Evolutionary conservation across 35 echinoderm and acorn worm genomes (phyloP).

Genomic region (Stichopus chloronotus): DNA sequence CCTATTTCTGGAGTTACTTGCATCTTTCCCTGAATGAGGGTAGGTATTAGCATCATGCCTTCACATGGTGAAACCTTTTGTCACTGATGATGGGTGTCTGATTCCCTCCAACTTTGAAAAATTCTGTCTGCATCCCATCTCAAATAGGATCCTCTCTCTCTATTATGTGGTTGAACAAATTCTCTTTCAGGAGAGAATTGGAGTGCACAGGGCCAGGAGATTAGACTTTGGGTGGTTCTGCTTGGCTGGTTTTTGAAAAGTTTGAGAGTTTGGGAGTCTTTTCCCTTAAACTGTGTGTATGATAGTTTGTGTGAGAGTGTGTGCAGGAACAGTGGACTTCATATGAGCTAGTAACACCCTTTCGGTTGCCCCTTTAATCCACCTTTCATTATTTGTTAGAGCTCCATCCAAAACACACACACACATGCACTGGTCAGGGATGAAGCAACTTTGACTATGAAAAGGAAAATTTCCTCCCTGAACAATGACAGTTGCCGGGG

Average conservation of each 20-base stretch:
- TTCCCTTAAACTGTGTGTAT: too few relatives aligned
- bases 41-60: too few relatives aligned
- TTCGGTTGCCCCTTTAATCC: background rate
- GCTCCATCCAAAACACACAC: background rate
- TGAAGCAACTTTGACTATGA: constrained; percentile 27
- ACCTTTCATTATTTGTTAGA: background rate
- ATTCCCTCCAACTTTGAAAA: background rate
- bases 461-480: background rate
- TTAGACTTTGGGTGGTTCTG: background rate
- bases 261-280: background rate
- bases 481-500: background rate
- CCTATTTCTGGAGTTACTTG: too few relatives aligned
- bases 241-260: background rate
- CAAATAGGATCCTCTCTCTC: background rate
- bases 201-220: background rate
- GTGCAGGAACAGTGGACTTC: background rate
- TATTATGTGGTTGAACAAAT: background rate
- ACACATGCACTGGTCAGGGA: background rate
- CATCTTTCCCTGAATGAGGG: too few relatives aligned
- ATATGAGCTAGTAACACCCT: background rate
- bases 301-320: background rate
- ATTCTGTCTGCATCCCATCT: background rate
- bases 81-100: too few relatives aligned
- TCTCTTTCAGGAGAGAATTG: background rate
- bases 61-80: too few relatives aligned